phyloP scores from a whole-genome alignment of 2,888 invertebrate species.

The Tenthredo notha region DNA sequence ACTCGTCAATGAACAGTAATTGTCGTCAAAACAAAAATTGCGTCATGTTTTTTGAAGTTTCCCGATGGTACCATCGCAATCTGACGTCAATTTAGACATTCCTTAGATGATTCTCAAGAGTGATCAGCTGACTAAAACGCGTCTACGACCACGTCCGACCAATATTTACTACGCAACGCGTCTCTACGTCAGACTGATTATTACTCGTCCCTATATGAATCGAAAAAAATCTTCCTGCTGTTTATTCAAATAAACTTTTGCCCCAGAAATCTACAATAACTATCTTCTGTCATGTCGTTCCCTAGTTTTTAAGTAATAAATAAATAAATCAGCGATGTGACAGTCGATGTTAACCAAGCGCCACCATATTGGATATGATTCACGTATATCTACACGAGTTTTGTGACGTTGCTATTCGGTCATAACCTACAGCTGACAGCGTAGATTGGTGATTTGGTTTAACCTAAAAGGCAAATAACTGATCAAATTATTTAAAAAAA shows the following conservation, averaged over 20 bases:
- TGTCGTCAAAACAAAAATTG: conserved; percentile 41
- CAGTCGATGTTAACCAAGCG: not conserved
- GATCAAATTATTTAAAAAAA: not conserved
- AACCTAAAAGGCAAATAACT: not conserved
- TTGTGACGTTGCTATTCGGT: not conserved
- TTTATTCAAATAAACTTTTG: not conserved
- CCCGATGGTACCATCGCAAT: conserved; percentile 12
- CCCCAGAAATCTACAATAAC: not conserved
- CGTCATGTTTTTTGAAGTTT: conserved; percentile 48
- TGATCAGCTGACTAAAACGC: conserved; percentile 1
- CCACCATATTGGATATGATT: not conserved
- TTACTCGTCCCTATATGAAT: not conserved
- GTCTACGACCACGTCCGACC: conserved; percentile 16
- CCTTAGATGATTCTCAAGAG: not conserved
- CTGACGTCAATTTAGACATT: conserved; percentile 18
- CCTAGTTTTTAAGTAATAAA: not conserved
- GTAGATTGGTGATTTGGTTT: not conserved
- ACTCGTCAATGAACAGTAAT: not conserved
- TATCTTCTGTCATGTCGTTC: not conserved
- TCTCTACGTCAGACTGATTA: not conserved
- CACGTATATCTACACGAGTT: not conserved
- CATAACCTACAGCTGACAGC: conserved; percentile 32
- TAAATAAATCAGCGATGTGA: not conserved
- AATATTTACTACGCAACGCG: not conserved
- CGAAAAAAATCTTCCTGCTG: not conserved